Percentiles rank a stretch among this genome's conserved stretches.
These are phyloP conservation scores for Morone saxatilis DNA, from an alignment of 2,113 vertebrate genomes.

Conservation along the genomic window DNA sequence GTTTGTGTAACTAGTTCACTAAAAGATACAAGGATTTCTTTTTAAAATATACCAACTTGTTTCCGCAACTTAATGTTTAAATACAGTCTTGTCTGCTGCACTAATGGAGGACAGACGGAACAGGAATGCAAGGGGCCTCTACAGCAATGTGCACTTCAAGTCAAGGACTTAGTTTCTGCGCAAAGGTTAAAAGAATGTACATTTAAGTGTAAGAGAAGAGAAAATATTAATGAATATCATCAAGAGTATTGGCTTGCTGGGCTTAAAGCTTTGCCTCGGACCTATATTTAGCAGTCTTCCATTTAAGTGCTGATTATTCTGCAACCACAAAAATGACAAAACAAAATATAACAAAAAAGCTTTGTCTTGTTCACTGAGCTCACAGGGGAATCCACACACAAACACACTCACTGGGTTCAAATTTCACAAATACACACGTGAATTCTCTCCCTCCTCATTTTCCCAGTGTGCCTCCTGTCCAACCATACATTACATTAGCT, in stretches of 20 bases:
- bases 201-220: constrained; percentile 2
- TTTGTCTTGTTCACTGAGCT: constrained; percentile 46
- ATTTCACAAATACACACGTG: constrained; percentile 14
- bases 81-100: constrained; percentile 16
- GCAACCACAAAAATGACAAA: constrained; percentile 34
- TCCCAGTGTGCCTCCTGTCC: constrained; percentile 24
- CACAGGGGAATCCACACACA: constrained; percentile 33
- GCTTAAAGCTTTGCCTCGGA: constrained; percentile 17
- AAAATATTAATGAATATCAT: constrained; percentile 24
- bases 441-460: constrained; percentile 33
- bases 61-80: constrained; percentile 20
- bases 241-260: not conserved
- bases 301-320: constrained; percentile 37
- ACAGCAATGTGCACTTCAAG: constrained; percentile 14
- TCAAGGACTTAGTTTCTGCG: constrained; percentile 6
- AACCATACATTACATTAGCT: constrained; percentile 52
- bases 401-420: not conserved
- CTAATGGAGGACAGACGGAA: constrained; percentile 6
- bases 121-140: constrained; percentile 1
- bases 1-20: constrained; percentile 36
- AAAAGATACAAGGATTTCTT: constrained; percentile 46
- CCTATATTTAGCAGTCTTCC: constrained; percentile 38
- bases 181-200: constrained; percentile 17
- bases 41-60: constrained; percentile 22
- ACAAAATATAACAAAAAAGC: constrained; percentile 33